A percentile compares a stretch with the other conserved stretches of the same genome.
These are phyloP conservation scores for Venusia cambrica DNA, from an alignment of 2,888 invertebrate species.

Conservation along the genomic window DNA sequence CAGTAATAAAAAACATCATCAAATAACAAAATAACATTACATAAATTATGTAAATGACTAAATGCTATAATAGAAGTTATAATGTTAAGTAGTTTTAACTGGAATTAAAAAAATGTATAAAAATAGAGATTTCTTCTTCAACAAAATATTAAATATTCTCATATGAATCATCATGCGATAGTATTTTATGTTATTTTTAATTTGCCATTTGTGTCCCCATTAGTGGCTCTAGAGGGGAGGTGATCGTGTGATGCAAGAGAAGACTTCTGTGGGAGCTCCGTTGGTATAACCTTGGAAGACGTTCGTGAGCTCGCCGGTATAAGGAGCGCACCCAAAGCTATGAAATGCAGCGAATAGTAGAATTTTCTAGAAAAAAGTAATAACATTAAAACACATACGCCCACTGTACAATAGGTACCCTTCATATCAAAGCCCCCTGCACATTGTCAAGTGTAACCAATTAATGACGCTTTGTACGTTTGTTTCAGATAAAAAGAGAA, in stretches of 20 bases:
- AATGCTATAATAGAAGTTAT: constrained; percentile 8
- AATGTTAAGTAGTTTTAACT: no score
- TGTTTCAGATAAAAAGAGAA: no score
- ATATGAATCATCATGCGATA: no score
- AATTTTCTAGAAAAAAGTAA: constrained; percentile 82
- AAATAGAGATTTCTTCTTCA: constrained; percentile 16
- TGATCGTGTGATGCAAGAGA: constrained; percentile 35
- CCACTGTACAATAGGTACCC: no score
- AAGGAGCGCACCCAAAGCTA: constrained; percentile 68
- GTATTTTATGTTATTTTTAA: constrained; percentile 46
- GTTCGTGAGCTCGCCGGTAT: constrained; percentile 45
- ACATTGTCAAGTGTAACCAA: no score
- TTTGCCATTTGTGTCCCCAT: constrained; percentile 56
- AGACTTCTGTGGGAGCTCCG: constrained; percentile 41
- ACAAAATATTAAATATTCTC: no score
- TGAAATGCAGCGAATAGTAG: constrained; percentile 75
- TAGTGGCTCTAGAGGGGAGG: constrained; percentile 28
- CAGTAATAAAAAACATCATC: no score
- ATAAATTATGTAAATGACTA: constrained; percentile 9
- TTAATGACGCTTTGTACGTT: no score
- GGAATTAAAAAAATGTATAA: constrained; percentile 13
- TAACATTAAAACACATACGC: no score
- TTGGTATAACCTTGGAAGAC: constrained; percentile 27
- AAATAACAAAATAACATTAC: no score
- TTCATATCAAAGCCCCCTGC: no score